Evolutionary conservation across 92 coral and sea anemone species (phyloP), one percentile per base, ranked within the genome.

Genomic region (Parazoanthus swiftii): DNA sequence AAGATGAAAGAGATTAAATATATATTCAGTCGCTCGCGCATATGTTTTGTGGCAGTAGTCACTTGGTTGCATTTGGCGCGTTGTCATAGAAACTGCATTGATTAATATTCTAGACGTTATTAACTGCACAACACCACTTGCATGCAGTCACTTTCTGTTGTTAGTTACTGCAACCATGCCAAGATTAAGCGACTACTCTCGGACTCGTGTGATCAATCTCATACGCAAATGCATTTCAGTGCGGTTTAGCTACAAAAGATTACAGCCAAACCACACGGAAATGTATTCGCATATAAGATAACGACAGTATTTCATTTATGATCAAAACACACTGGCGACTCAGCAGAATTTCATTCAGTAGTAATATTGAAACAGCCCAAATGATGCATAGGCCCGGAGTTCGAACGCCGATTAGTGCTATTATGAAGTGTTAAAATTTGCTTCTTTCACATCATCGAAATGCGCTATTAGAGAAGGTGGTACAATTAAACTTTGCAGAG

Each of bases 341-440:
- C 76, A 71, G 76, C 76, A 71, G 76, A 71, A 71, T 71, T 71
- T 71, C 76, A 71, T 71, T 71, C 76, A 71, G 76, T 71, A 71
- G 76, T 71, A 71, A 71, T 71, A 23, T 71, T 71, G 76, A 71
- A 71, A 71, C 81, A 76, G 81, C 81, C 81, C 81, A 76, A 76
- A 76, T 76, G 81, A 76, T 76, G 81, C n/a, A 76, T 76, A 76
- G 81, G 81, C 81, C 81, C 81, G 81, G 81, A 76, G 81, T 76
- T 7, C 81, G 81, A 76, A 76, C 81, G 33, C 81, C 81, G 56
- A 76, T 76, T 76, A 76, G n/a, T 76, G 81, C 81, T 76, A 76
- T 65, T 65, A 76, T 76, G 81, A 76, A 43, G 81, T 8, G 81
- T 76, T 76, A 76, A 76, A 76, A 76, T 76, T 8, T 76, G 81